Evolutionary conservation across 2,113 vertebrate species (phyloP), one percentile per base, ranked within the genome.

Genomic region (Corvus moneduloides): DNA sequence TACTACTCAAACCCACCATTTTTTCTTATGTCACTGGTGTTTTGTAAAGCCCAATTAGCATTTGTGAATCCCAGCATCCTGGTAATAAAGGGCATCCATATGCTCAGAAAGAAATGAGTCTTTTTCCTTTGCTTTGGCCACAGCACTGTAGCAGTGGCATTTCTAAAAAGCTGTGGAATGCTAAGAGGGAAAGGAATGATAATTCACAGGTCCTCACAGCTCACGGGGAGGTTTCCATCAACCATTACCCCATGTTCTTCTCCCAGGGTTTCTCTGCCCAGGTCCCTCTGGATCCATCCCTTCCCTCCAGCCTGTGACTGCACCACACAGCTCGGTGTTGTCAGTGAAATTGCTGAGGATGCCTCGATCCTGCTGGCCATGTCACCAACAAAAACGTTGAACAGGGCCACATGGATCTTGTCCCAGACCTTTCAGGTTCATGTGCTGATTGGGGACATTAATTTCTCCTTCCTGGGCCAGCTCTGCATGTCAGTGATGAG

Each of bases 311-410:
- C 19, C 16, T 49, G 32, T 41, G 28, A 7, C 30, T 55, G 14
- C n/a, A 55, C 5, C 28, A 15, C 28, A 64, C 30, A 64, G 15
- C 24, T 75, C 1, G 0, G 16, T 56, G 59, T 30, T 4, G 7
- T n/a, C 71, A 49, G 19, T n/a, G 43, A 49, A 11, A 2, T 35
- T 49, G 8, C 16, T 41, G 51, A 35, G 43, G 52, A 16, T 41
- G 16, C 51, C 30, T 58, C 0, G 0, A 30, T n/a, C 35, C 51
- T 2, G 0, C 61, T 48, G 19, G 13, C 23, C 16, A 10, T 10
- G 16, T 30, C 83, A 75, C 24, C 35, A 49, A 13, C 24, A 75
- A 85, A 85, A 56, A 49, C 4, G 0, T 6, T 49, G 13, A 24
- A 30, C 30, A 49, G 20, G 7, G 21, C 30, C 43, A 30, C 0